Evolutionary conservation across 2,888 invertebrate genomes (phyloP), one percentile per base, ranked within the genome.

Genomic region (Eupithecia insigniata): DNA sequence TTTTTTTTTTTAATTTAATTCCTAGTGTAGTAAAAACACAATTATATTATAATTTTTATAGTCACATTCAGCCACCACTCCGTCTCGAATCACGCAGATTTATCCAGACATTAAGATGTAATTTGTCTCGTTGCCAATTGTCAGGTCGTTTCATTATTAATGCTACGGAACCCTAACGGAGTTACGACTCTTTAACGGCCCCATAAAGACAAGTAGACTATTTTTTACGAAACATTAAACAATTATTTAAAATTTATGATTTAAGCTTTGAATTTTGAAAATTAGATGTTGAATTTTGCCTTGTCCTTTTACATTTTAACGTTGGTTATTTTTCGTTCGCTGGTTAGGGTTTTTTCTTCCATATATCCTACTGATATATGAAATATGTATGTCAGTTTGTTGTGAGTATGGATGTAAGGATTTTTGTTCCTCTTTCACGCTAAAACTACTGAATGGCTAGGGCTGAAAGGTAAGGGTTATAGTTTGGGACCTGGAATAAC

Each of bases 161-260:
- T 26, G 67, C 60, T 8, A 36, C 62, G 74, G 69, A 74, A 69
- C 66, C 64, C 69, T 8, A 43, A 68, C 6, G 16, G 55, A n/a
- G 69, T 76, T 64, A 79, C 75, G 75, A 73, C 71, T 36, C 68
- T 77, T 79, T 79, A 76, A 79, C 76, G 66, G 72, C 72, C 70
- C 75, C 75, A 78, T 78, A 78, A 79, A 78, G 71, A 65, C 74
- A 75, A 74, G 79, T 76, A 75, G 79, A 76, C 75, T 73, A 75
- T 77, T 79, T 79, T 77, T 76, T 70, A 78, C 72, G 75, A 69
- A 71, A 74, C 76, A 74, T 79, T 79, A 73, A 79, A 73, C 74
- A 79, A 79, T 77, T 79, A 78, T 73, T 74, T 39, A 61, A 68
- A 67, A 68, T 73, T 76, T 76, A 75, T 77, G 76, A 76, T 76